These are phyloP conservation scores for Mermis nigrescens DNA, from an alignment of 2,888 invertebrate species.

Conservation along the genomic window DNA sequence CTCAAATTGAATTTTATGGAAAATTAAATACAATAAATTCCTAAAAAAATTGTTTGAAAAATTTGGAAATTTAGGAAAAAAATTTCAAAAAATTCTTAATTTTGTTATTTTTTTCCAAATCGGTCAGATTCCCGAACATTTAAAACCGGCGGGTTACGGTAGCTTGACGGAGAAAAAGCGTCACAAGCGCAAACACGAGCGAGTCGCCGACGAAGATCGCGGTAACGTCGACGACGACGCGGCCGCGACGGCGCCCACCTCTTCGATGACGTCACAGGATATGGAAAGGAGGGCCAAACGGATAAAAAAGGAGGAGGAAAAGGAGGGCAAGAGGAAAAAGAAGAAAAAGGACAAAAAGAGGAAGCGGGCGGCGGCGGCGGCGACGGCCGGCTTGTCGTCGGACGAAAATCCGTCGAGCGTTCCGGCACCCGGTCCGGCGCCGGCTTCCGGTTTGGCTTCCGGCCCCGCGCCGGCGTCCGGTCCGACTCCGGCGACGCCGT, in stretches of 20 bases:
- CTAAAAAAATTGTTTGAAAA: no score
- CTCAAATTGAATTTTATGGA: no score
- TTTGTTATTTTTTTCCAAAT: no score
- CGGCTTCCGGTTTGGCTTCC: no score
- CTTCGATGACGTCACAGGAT: background rate
- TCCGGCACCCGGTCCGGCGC: no score
- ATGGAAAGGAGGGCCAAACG: background rate
- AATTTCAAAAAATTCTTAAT: no score
- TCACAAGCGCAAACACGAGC: background rate
- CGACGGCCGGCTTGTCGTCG: no score
- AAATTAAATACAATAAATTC: background rate
- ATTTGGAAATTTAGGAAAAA: no score
- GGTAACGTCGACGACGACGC: background rate
- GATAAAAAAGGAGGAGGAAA: slow-evolving; percentile 3
- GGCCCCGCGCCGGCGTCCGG: no score
- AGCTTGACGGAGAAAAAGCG: background rate
- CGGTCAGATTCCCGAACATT: background rate
- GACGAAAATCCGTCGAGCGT: no score
- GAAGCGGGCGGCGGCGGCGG: background rate
- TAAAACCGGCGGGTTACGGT: background rate
- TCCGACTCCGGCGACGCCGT: no score
- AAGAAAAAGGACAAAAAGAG: background rate
- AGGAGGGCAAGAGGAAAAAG: slow-evolving; percentile 4
- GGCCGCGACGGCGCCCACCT: background rate
- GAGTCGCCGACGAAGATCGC: background rate